Evolutionary conservation across 37 sponge, comb jelly and placozoan species (phyloP).

Genomic region (Aphrocallistes beatrix): DNA sequence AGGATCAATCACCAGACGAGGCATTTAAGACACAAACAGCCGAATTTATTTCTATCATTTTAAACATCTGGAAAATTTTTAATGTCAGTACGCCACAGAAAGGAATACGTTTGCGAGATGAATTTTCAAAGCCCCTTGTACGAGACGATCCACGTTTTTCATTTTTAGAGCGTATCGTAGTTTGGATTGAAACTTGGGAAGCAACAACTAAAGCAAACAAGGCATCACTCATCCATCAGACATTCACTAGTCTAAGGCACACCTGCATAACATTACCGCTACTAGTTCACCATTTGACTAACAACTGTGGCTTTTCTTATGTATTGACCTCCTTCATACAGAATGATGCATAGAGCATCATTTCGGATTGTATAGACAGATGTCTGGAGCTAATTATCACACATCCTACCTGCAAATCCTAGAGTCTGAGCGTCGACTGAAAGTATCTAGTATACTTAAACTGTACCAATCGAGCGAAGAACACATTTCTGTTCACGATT

Average conservation of each 20-base stretch:
- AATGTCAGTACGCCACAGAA: neutral
- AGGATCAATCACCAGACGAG: too few species aligned
- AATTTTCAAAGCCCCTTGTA: neutral
- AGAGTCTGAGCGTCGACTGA: neutral
- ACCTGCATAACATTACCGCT: neutral
- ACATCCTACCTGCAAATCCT: neutral
- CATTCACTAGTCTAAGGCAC: neutral
- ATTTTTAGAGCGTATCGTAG: neutral
- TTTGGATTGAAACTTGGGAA: neutral
- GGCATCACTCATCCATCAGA: neutral
- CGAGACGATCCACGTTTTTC: neutral
- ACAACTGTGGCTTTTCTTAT: neutral
- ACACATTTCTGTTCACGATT: too few species aligned
- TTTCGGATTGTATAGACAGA: neutral
- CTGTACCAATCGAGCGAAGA: too few species aligned
- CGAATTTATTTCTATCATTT: neutral
- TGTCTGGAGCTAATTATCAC: neutral
- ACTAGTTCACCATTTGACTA: neutral
- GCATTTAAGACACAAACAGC: too few species aligned
- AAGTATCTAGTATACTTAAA: neutral
- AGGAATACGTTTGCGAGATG: neutral
- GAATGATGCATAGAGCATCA: neutral
- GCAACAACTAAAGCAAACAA: neutral
- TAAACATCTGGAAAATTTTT: neutral
- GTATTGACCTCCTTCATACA: neutral